Evolutionary conservation across 2,797 vertebrate species (phyloP).

Genomic region (Oreochromis mossambicus): DNA sequence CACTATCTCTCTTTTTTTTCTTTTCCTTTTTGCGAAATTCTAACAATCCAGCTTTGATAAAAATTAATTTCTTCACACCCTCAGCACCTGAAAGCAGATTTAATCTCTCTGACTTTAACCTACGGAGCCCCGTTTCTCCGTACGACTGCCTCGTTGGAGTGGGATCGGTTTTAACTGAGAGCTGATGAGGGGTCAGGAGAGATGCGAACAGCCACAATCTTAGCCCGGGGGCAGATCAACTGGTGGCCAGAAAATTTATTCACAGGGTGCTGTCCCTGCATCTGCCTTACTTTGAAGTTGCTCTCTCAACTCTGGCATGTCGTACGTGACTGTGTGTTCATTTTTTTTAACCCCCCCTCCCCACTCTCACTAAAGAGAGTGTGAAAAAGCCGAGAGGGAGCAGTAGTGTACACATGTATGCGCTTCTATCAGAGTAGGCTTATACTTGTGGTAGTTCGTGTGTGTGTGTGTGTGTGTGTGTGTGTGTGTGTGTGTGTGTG

Average conservation of each 20-base stretch:
- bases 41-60: neutral
- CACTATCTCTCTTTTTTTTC: neutral
- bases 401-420: conserved; percentile 31
- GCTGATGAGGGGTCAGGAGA: conserved; percentile 75
- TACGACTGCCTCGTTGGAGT: conserved; percentile 35
- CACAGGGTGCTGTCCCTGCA: conserved; percentile 77
- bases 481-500: neutral
- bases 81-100: neutral
- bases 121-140: neutral
- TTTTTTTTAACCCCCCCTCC: neutral
- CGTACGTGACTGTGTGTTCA: conserved; percentile 74
- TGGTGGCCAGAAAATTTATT: conserved; percentile 81
- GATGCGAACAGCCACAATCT: conserved; percentile 78
- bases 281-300: conserved; percentile 81
- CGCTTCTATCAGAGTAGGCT: conserved; percentile 1
- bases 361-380: conserved; percentile 35
- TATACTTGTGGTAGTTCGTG: neutral
- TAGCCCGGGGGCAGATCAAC: conserved; percentile 78
- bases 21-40: neutral
- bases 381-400: conserved; percentile 32
- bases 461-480: neutral
- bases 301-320: conserved; percentile 72
- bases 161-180: conserved; percentile 65
- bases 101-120: conserved; percentile 1
- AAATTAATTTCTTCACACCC: neutral